Conservation (phyloP, 2,113 vertebrate genomes). For the Eptatretus burgeri region DNA sequence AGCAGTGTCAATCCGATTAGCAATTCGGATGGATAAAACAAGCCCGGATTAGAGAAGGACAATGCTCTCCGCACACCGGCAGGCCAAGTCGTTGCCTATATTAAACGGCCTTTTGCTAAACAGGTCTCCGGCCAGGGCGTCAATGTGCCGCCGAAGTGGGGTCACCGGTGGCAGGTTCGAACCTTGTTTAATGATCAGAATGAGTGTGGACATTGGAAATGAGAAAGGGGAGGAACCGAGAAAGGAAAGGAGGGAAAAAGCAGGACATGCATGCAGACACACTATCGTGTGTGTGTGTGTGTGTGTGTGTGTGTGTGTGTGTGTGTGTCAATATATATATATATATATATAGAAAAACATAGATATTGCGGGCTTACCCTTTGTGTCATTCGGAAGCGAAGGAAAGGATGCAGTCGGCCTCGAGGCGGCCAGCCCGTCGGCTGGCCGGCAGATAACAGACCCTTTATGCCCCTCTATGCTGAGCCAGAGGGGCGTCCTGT, state of each 20-base stretch:
- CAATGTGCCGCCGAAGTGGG: neutral
- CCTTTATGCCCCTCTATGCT: too few species aligned
- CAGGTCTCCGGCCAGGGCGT: neutral
- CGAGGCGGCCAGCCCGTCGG: too few species aligned
- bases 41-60: neutral
- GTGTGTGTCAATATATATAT: neutral
- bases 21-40: neutral
- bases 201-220: neutral
- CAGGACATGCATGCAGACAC: neutral
- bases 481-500: too few species aligned
- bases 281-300: neutral
- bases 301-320: neutral
- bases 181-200: neutral
- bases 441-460: too few species aligned
- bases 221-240: neutral
- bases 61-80: neutral
- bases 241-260: neutral
- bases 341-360: too few species aligned
- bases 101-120: neutral
- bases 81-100: neutral
- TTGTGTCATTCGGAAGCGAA: too few species aligned
- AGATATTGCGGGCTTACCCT: too few species aligned
- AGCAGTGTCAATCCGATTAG: neutral
- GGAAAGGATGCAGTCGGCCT: too few species aligned
- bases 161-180: neutral